phyloP scores from a whole-genome alignment of 1,140 invertebrate genomes.

The Chironomus tepperi region DNA sequence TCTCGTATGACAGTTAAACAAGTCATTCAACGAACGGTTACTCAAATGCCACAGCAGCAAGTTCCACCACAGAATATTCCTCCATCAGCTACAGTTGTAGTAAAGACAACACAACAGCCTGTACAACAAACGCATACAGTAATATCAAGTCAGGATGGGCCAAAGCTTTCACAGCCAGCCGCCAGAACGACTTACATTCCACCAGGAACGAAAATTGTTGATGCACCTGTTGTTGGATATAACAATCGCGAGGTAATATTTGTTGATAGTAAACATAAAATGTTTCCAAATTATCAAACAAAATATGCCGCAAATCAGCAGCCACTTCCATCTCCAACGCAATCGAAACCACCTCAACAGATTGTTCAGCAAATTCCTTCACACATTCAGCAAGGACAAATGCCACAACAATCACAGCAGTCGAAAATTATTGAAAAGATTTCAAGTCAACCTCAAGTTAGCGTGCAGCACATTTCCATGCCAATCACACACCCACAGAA shows the following conservation, averaged over 20 bases:
- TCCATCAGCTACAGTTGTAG: neutral
- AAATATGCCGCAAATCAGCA: neutral
- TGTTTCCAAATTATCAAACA: constrained; percentile 15
- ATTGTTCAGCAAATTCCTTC: constrained; percentile 32
- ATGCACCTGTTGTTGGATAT: neutral
- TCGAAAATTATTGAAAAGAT: neutral
- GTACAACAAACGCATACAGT: constrained; percentile 26
- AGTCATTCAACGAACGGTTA: neutral
- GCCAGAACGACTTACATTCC: neutral
- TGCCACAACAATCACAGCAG: constrained; percentile 11
- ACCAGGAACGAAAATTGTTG: neutral
- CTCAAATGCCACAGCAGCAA: neutral
- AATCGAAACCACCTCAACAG: neutral
- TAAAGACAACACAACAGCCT: constrained; percentile 26
- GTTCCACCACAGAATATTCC: neutral
- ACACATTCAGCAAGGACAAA: constrained; percentile 5
- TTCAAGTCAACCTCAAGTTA: neutral
- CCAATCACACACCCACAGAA: neutral
- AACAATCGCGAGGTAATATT: neutral
- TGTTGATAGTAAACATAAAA: neutral
- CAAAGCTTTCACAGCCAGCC: constrained; percentile 28
- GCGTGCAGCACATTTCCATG: neutral
- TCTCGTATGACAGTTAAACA: constrained; percentile 26
- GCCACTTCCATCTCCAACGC: neutral
- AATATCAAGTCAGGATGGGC: constrained; percentile 31